Base-by-base conservation (phyloP, 2,888 invertebrate species). In the Drosophila siamana region DNA sequence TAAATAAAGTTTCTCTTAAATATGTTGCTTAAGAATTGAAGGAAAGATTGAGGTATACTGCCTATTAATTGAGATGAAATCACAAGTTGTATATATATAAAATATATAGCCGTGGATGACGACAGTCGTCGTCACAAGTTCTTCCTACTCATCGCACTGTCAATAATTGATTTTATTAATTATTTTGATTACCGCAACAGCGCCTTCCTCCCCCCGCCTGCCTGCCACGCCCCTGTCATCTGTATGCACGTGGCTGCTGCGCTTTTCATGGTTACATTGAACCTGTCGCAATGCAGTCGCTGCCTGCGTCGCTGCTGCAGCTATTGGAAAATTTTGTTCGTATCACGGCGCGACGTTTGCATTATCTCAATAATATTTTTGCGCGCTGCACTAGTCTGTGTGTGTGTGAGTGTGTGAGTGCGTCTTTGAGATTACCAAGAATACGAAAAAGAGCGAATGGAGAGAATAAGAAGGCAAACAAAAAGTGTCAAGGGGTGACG, bases 231-330 rank as follows among this genome's bases (percentile, higher is more conserved):
- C 63, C 24, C 57, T 43, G 46, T 9, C 33, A 36, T 16, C 43
- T 26, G 46, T 55, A 50, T 48, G 43, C 69, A 74, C 69, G 78
- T 78, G 74, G 59, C 59, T 59, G 72, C 46, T 70, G 69, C 79
- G 61, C 57, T 67, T 82, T 85, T 86, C 74, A 87, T 85, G 83
- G 83, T 67, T 88, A 74, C 83, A 80, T 86, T 88, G 84, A 83
- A 83, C 83, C 76, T 76, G 74, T 66, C 75, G 60, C 74, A 73
- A 52, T 50, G 40, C 44, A 11, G 64, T 30, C 56, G 41, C 38
- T 15, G 67, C 33, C n/a, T 46, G 36, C 9, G 69, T 44, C 22
- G 33, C 7, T 36, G 48, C 36, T 47, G 60, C 61, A 48, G 80
- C 59, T 74, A 67, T 87, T 79, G 88, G 83, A 83, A 87, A 83